Evolutionary conservation across 2,113 vertebrate genomes (phyloP).

Genomic region (Nibea albiflora): DNA sequence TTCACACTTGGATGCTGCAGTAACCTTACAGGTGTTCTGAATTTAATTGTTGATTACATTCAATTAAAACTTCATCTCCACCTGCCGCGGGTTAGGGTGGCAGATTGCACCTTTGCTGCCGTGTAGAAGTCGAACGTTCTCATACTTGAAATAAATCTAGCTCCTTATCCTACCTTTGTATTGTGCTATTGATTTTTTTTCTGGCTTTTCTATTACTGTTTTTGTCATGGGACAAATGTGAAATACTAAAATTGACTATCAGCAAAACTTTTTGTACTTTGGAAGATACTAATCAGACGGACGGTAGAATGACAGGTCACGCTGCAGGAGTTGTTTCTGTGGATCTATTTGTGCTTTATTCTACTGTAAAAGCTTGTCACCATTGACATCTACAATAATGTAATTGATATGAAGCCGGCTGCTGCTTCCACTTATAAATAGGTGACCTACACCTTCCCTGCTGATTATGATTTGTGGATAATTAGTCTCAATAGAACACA

Average conservation of each 20-base stretch:
- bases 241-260: no score
- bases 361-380: neutral
- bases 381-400: neutral
- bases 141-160: neutral
- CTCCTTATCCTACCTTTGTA: neutral
- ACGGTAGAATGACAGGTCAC: neutral
- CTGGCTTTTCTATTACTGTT: neutral
- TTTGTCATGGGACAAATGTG: neutral
- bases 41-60: neutral
- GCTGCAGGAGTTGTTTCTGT: neutral
- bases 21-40: neutral
- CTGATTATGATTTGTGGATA: conserved; percentile 12
- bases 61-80: neutral
- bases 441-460: neutral
- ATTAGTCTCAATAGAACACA: conserved; percentile 11
- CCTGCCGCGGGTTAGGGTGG: neutral
- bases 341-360: neutral
- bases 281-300: neutral
- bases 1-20: neutral
- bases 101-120: neutral
- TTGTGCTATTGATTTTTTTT: neutral
- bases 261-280: neutral
- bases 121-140: neutral
- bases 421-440: conserved; percentile 15
- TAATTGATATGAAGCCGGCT: neutral